A percentile compares a stretch with the other conserved stretches of the same genome.
phyloP scores from a whole-genome alignment of 2,888 invertebrate genomes.

The Heliconius charithonia region DNA sequence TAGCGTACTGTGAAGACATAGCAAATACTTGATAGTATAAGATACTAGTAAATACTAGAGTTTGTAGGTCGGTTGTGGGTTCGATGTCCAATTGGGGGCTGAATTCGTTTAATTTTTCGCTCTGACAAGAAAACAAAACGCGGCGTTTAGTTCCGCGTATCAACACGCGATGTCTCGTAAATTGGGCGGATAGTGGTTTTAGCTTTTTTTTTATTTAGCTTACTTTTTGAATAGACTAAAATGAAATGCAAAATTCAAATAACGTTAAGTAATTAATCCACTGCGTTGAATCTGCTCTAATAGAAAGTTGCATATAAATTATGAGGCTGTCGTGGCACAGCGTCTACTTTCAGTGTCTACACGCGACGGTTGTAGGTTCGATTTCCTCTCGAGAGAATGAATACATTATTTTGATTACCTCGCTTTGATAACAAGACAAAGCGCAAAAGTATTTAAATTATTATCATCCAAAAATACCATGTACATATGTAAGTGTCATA shows the following conservation, averaged over 20 bases:
- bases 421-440: too few relatives aligned
- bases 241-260: not conserved
- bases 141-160: too few relatives aligned
- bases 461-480: too few relatives aligned
- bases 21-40: not conserved
- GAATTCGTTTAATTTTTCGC: too few relatives aligned
- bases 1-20: not conserved
- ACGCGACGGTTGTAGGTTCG: not conserved
- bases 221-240: not conserved
- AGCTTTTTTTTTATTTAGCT: not conserved
- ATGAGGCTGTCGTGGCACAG: not conserved
- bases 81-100: not conserved
- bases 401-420: not conserved
- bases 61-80: not conserved
- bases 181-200: too few relatives aligned
- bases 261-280: not conserved
- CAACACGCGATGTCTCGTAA: too few relatives aligned
- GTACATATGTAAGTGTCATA: too few relatives aligned
- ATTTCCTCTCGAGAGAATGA: not conserved
- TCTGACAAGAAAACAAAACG: too few relatives aligned
- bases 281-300: not conserved
- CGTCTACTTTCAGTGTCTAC: not conserved
- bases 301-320: not conserved
- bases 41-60: not conserved
- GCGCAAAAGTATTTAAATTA: too few relatives aligned